Evolutionary conservation across 2,113 vertebrate species (phyloP).

Genomic region (Protobothrops flavoviridis): DNA sequence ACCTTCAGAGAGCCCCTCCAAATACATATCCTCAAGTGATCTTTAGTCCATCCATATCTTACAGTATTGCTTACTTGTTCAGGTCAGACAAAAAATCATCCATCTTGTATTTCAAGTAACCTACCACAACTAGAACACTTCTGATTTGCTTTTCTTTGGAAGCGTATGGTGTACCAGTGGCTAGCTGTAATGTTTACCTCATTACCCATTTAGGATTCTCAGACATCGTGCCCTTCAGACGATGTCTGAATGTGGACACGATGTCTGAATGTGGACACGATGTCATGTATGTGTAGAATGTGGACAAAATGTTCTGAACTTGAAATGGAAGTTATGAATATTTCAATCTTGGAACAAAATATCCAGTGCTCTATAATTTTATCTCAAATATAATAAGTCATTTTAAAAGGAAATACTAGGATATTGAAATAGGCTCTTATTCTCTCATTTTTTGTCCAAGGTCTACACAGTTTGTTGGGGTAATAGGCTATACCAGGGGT

Average conservation of each 20-base stretch:
- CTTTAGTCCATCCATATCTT: not conserved
- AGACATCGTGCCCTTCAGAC: not conserved
- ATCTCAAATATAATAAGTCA: not conserved
- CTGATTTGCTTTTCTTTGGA: not conserved
- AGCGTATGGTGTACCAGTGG: not conserved
- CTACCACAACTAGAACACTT: not conserved
- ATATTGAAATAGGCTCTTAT: not conserved
- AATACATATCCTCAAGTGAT: not conserved
- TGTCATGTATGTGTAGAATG: not conserved
- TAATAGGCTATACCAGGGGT: not conserved
- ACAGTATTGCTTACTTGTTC: not conserved
- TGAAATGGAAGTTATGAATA: not conserved
- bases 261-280: too few relatives aligned
- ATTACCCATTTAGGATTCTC: not conserved
- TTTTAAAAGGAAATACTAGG: not conserved
- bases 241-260: too few relatives aligned
- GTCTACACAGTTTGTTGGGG: not conserved
- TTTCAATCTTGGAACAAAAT: not conserved
- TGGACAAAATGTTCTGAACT: not conserved
- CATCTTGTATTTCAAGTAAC: not conserved
- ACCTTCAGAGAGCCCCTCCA: not conserved
- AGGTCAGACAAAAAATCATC: not conserved
- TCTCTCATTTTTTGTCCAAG: not conserved
- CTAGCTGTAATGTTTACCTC: not conserved
- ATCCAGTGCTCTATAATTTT: not conserved